Evolutionary conservation across 2,888 invertebrate species (phyloP).

Genomic region (Camponotus fellah): DNA sequence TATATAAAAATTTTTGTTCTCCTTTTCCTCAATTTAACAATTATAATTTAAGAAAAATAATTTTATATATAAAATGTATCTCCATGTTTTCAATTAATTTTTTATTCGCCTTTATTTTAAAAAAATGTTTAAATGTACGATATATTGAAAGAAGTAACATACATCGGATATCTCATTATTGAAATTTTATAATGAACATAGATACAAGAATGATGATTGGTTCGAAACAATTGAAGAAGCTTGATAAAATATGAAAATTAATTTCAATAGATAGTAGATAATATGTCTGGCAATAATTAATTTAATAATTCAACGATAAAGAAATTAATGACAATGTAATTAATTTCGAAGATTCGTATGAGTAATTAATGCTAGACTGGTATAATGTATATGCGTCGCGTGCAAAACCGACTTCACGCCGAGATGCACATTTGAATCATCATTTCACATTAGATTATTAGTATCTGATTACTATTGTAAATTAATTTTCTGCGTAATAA

Average conservation of each 20-base stretch:
- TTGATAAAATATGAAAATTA: constrained; percentile 39
- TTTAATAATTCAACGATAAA: constrained; percentile 49
- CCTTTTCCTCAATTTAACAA: not conserved
- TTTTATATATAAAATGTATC: not conserved
- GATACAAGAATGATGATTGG: not conserved
- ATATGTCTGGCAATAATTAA: constrained; percentile 32
- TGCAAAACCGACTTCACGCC: constrained; percentile 53
- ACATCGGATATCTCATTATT: not conserved
- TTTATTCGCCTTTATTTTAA: not conserved
- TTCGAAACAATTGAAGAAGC: constrained; percentile 34
- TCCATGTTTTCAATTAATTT: not conserved
- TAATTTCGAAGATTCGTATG: constrained; percentile 51
- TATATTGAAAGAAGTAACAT: not conserved
- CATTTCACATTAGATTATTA: constrained; percentile 53
- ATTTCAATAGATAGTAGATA: constrained; percentile 34
- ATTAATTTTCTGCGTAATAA: constrained; percentile 46
- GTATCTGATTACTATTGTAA: constrained; percentile 52
- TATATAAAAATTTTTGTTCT: not conserved
- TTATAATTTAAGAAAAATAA: constrained; percentile 4
- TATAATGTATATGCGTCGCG: constrained; percentile 45
- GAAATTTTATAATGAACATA: constrained; percentile 2
- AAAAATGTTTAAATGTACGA: not conserved
- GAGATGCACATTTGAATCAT: constrained; percentile 47
- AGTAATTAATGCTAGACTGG: constrained; percentile 50
- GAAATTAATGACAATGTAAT: constrained; percentile 51